Evolutionary conservation across 2,888 invertebrate genomes (phyloP), one percentile per base, ranked within the genome.

Genomic region (Corbicula japonica): DNA sequence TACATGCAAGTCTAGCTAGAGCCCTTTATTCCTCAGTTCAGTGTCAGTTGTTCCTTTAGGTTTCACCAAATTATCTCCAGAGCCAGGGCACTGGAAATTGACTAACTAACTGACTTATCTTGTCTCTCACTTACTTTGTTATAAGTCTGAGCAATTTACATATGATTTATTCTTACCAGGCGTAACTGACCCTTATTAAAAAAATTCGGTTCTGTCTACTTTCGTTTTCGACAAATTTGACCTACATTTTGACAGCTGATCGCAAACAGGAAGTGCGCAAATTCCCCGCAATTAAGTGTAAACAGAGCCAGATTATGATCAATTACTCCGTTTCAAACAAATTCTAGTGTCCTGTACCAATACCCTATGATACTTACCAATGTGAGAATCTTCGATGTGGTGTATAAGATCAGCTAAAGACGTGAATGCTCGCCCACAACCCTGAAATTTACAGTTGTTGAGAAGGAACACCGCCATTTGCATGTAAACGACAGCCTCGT

Each of bases 361-460:
- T 50, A 35, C 26, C 58, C 38, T 66, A 68, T 35, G 73, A 72
- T 76, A 71, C 77, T 95, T 95, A 97, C 97, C 97, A 93, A 97
- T 96, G 94, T 97, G 97, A 89, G 96, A 96, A 93, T 96, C 96
- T 95, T 97, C 97, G 91, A 97, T 97, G 94, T 97, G 97, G 93
- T 96, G 96, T 93, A 97, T 97, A 93, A 97, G 95, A 93, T 97
- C 97, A 89, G 95, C 95, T 93, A 97, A 95, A 94, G 95, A 96
- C 92, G 96, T 95, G 95, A 97, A 97, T 91, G 95, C 96, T 93
- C 96, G 95, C 92, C 96, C 96, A 95, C 97, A 97, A 94, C 96
- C 96, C 95, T 96, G 96, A 94, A 96, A 97, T 95, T 96, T 97
- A 95, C 97, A 97, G 95, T 96, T 96, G 95, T 97, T 97, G 94